These are phyloP conservation scores for Thamnophis elegans DNA, from an alignment of 2,797 vertebrate genomes.

Conservation along the genomic window DNA sequence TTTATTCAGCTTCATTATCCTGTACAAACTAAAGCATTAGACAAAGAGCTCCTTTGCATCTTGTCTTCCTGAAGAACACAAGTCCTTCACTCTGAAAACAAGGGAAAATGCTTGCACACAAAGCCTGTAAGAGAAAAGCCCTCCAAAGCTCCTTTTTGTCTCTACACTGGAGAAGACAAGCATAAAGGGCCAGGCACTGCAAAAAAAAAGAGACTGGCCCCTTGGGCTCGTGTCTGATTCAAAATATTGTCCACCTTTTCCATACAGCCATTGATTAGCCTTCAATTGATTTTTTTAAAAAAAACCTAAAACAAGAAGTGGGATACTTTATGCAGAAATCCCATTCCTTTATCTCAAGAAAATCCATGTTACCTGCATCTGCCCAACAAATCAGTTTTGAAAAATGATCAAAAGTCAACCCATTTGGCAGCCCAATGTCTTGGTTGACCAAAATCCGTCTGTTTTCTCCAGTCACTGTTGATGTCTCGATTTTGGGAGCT, in stretches of 20 bases:
- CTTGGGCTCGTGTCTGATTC: neutral
- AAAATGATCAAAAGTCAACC: conserved; percentile 84
- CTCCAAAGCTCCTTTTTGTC: neutral
- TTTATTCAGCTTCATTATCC: neutral
- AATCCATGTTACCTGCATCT: conserved; percentile 83
- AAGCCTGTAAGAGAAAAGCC: neutral
- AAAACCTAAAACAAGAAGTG: neutral
- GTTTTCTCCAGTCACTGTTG: conserved; percentile 83
- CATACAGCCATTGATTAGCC: neutral
- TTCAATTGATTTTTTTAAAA: neutral
- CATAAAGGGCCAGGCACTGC: neutral
- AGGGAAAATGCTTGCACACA: neutral
- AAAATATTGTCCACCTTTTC: neutral
- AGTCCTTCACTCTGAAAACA: neutral
- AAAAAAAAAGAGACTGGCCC: neutral
- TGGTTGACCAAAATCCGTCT: conserved; percentile 84
- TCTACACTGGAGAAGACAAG: neutral
- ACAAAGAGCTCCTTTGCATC: neutral
- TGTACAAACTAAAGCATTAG: neutral
- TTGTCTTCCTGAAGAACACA: neutral
- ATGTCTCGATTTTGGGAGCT: conserved; percentile 92
- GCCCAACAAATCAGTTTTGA: conserved; percentile 91
- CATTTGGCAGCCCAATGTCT: conserved; percentile 92
- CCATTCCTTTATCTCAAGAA: neutral
- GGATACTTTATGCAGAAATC: neutral